Conservation (phyloP, 2,888 invertebrate genomes). For the Tenthredo amoena region DNA sequence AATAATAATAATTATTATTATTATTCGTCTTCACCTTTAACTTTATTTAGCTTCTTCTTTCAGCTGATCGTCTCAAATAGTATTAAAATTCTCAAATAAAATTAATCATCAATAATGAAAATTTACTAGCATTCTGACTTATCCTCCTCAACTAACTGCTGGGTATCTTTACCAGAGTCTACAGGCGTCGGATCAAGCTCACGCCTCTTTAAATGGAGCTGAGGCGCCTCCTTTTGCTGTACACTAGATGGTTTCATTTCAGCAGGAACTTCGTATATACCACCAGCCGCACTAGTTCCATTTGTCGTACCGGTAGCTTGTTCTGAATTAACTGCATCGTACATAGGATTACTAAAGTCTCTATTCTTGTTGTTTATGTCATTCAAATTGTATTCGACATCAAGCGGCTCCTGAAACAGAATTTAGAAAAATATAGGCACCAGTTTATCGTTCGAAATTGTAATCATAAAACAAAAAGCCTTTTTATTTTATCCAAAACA, state of each 20-base stretch:
- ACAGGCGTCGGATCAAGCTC: constrained; percentile 90
- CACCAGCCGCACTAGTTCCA: constrained; percentile 83
- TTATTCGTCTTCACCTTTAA: neutral
- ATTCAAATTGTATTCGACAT: constrained; percentile 89
- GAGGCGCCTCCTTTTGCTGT: constrained; percentile 88
- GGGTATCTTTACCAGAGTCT: constrained; percentile 95
- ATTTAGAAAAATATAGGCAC: neutral
- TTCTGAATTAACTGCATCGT: constrained; percentile 91
- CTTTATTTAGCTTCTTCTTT: neutral
- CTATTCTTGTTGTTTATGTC: constrained; percentile 89
- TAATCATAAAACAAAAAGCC: neutral
- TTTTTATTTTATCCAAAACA: neutral
- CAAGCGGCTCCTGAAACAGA: constrained; percentile 81
- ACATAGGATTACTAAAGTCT: constrained; percentile 99
- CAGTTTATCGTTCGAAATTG: neutral
- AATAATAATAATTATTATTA: neutral
- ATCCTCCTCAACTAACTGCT: constrained; percentile 94
- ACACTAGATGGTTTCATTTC: constrained; percentile 90
- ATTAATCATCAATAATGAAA: neutral
- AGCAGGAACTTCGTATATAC: constrained; percentile 91
- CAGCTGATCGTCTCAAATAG: neutral
- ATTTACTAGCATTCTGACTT: constrained; percentile 80
- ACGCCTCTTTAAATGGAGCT: constrained; percentile 86
- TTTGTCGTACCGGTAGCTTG: constrained; percentile 80
- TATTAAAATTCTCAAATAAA: neutral